These are phyloP conservation scores for Caenorhabditis inopinata DNA, from an alignment of 1,140 invertebrate species.

Conservation along the genomic window DNA sequence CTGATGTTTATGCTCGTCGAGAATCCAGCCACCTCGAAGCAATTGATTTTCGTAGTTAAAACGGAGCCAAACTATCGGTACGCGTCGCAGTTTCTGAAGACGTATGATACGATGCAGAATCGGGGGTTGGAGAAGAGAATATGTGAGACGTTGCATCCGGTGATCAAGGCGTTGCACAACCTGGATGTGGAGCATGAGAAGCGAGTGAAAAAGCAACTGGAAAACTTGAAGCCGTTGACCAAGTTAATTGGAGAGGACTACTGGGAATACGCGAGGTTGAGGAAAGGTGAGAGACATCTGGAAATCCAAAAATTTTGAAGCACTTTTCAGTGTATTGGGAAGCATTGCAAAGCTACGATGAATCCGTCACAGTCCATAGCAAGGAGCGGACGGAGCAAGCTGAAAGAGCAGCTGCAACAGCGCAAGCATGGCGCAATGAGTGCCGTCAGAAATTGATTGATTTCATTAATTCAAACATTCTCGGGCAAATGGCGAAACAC, in stretches of 20 bases:
- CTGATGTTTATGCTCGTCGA: background rate
- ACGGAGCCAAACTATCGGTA: background rate
- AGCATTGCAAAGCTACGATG: background rate
- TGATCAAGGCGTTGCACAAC: background rate
- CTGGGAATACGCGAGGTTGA: background rate
- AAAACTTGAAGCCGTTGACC: background rate
- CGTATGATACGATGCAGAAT: background rate
- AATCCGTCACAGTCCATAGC: background rate
- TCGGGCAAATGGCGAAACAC: background rate
- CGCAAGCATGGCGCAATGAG: background rate
- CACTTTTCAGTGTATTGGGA: conserved; percentile 2
- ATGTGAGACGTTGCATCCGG: background rate
- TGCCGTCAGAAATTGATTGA: background rate
- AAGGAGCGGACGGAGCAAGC: background rate
- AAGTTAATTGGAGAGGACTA: conserved; percentile 1
- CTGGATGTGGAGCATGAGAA: background rate
- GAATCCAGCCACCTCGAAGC: background rate
- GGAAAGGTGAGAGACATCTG: background rate
- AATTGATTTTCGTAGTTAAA: background rate
- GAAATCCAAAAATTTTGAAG: no score
- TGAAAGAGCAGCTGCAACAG: background rate
- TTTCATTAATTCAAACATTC: background rate
- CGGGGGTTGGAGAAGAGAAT: background rate
- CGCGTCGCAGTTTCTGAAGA: background rate
- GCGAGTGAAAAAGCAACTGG: background rate